A percentile compares a stretch with the other conserved stretches of the same genome.
phyloP scores from a whole-genome alignment of 2,888 invertebrate species.

The Scaeva pyrastri region DNA sequence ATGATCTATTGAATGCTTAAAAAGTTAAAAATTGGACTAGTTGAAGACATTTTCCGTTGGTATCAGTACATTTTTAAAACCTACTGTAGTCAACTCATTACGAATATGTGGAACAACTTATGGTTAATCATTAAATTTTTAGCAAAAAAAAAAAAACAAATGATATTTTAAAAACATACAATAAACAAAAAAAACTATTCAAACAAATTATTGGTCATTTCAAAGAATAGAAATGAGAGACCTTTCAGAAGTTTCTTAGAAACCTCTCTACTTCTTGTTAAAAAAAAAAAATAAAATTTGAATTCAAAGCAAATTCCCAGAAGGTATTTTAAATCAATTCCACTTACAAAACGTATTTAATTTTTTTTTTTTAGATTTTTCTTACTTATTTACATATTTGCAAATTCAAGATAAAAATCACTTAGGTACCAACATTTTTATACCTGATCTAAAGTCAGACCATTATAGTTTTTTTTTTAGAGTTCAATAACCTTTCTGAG shows the following conservation, averaged over 20 bases:
- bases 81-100: too few species aligned
- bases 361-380: not conserved
- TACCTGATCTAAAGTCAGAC: not conserved
- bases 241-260: not conserved
- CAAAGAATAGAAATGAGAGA: not conserved
- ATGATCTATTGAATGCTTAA: too few species aligned
- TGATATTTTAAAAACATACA: too few species aligned
- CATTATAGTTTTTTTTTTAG: too few species aligned
- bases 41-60: too few species aligned
- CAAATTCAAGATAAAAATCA: not conserved
- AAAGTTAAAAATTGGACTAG: too few species aligned
- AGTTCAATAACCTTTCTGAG: slow-evolving; percentile 14
- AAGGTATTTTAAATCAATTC: not conserved
- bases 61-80: too few species aligned
- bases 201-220: not conserved
- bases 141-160: too few species aligned
- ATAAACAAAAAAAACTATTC: too few species aligned
- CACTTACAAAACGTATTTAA: not conserved
- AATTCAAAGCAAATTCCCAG: slow-evolving; percentile 1
- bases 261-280: not conserved
- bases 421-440: not conserved
- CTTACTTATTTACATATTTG: not conserved
- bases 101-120: too few species aligned
- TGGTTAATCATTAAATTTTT: too few species aligned
- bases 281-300: not conserved